Evolutionary conservation across 2,888 invertebrate species (phyloP), one percentile per base, ranked within the genome.

Genomic region (Brachycybe producta): DNA sequence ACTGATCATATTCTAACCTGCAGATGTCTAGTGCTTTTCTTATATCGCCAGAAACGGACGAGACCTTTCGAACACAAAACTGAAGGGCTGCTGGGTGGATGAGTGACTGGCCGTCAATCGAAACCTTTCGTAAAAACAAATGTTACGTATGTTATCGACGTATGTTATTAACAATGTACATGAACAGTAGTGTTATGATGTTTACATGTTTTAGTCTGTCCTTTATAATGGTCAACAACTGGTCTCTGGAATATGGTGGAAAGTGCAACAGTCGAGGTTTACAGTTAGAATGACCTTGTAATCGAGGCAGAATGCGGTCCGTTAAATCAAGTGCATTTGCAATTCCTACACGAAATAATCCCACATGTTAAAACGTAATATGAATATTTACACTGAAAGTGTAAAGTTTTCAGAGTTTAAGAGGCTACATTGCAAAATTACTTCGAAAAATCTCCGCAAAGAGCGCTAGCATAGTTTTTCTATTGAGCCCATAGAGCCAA

Each of bases 11-110:
- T 43, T 43, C 28, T 8, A 24, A 48, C 48, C 48, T 38, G 39
- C 26, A 17, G 1, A 48, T 32, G 23, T 49, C 49, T 41, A 49
- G 41, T n/a, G 49, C 49, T 19, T 41, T 49, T 15, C 49, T 23
- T 11, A 49, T 41, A n/a, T 49, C 49, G 15, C 49, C 49, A 4
- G 32, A 3, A 11, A 41, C 23, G n/a, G 41, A 42, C 35, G 46
- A 23, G 17, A 97, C 85, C 73, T 97, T 97, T 60, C 82, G 83
- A 40, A 97, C 92, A 58, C 97, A 77, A 69, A 97, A 76, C 66
- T 91, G 86, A 44, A 98, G 71, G 0, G 97, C 92, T 19, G 77
- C 75, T 0, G 82, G 78, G 35, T 85, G 79, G 63, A 95, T 84
- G 2, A 86, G 70, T 43, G 79, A 76, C 41, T 73, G 67, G 23